Evolutionary conservation across 2,113 vertebrate species (phyloP).

Genomic region (Brevimyrus niger): DNA sequence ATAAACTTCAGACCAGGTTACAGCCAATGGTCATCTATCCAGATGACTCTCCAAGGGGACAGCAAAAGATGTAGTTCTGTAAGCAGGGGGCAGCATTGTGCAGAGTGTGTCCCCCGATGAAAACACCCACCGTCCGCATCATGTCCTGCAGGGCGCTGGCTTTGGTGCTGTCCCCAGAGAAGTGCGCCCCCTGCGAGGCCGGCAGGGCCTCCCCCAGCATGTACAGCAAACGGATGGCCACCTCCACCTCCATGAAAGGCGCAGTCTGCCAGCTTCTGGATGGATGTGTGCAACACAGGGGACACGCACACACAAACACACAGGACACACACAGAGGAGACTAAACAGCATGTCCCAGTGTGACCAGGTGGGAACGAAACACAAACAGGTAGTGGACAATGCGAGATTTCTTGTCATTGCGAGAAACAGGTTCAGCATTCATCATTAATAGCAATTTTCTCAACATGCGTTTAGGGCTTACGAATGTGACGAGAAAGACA

Average conservation of each 20-base stretch:
- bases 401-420: background rate
- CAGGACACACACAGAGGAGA: background rate
- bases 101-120: background rate
- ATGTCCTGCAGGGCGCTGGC: conserved; percentile 89
- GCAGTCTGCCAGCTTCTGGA: conserved; percentile 82
- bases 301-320: background rate
- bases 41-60: background rate
- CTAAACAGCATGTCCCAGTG: background rate
- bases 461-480: background rate
- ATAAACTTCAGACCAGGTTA: background rate
- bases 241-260: conserved; percentile 92
- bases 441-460: background rate
- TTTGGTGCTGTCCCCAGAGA: conserved; percentile 87
- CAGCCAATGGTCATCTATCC: background rate
- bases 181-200: conserved; percentile 88
- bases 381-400: background rate
- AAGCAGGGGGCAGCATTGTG: background rate
- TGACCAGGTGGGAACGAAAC: background rate
- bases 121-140: conserved; percentile 86
- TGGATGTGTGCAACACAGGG: background rate
- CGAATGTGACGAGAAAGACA: background rate
- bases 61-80: background rate
- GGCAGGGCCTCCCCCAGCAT: conserved; percentile 97
- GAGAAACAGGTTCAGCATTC: background rate
- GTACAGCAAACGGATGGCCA: conserved; percentile 86